Base-by-base conservation (phyloP, 2,113 vertebrate genomes). In the Tinamus guttatus region DNA sequence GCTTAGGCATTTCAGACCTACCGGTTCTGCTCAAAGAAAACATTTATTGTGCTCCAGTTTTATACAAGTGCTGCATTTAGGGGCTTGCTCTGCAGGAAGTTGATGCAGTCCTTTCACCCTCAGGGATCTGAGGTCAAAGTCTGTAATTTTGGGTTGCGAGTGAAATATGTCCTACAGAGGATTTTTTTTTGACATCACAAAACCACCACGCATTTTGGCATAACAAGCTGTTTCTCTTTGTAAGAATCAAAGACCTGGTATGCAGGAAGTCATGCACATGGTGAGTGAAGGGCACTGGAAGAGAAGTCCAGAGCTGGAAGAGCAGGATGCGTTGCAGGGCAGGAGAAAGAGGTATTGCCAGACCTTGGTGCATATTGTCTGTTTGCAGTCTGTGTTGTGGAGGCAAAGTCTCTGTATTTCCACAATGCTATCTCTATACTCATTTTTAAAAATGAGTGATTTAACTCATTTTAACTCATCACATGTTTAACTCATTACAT, bases 21-120 rank as follows among this genome's bases (percentile, higher is more conserved):
- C 71, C 94, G 85, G 65, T 97, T 73, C 36, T 92, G 41, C 83
- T 85, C 81, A 88, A 94, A 96, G 79, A 96, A 90, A 95, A 90
- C 62, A 56, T 89, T 90, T 93, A 64, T 69, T 95, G 75, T 95
- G 71, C 41, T 90, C 73, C 56, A 40, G n/a, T 60, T 96, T 85
- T 49, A 52, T 58, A 81, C 51, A 94, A 92, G 51, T 0, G 1
- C 80, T 75, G 63, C 81, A 88, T 95, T 97, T 94, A 97, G 67
- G 59, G 65, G 13, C 32, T 85, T 71, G 54, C 69, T 96, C 85
- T 93, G 65, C 73, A 91, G 94, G 84, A 95, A 94, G 68, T 65
- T 28, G 5, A 54, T 82, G 47, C 52, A 73, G 85, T 85, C 70
- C 78, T 49, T 96, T 93, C 88, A 93, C 69, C 70, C 88, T 67